Percentiles rank a stretch among this genome's conserved stretches.
Conservation (phyloP, 2,797 vertebrate genomes). For the Enteromius mattozi region DNA sequence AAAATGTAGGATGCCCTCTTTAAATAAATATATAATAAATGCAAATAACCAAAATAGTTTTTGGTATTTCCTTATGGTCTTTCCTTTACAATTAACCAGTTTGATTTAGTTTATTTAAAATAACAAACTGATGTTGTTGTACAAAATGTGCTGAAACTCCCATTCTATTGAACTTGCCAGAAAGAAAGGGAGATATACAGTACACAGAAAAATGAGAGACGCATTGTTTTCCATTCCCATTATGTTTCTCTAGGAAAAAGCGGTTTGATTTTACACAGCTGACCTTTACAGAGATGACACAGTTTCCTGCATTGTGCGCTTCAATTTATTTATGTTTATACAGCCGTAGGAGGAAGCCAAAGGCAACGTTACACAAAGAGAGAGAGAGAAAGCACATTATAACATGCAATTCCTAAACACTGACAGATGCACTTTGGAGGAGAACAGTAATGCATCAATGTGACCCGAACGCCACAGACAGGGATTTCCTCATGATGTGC, state of each 20-base stretch:
- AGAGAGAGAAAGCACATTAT: constrained; percentile 25
- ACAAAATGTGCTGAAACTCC: neutral
- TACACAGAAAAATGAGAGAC: neutral
- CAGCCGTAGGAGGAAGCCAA: constrained; percentile 13
- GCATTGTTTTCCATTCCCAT: neutral
- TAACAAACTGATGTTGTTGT: neutral
- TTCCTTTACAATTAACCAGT: neutral
- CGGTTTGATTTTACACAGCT: constrained; percentile 15
- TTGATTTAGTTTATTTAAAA: neutral
- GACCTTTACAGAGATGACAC: constrained; percentile 52
- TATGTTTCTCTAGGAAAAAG: constrained; percentile 15
- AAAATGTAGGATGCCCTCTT: too few relatives aligned
- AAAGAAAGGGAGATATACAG: neutral
- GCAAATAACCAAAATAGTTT: neutral
- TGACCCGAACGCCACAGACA: constrained; percentile 24
- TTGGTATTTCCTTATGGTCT: neutral
- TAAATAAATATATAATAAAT: neutral
- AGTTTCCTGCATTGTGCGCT: constrained; percentile 22
- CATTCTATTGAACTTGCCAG: neutral
- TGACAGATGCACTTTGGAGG: constrained; percentile 28
- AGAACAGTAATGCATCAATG: constrained; percentile 37
- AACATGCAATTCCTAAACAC: constrained; percentile 16
- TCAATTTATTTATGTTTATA: constrained; percentile 37
- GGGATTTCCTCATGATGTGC: constrained; percentile 29
- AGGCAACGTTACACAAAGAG: constrained; percentile 7